These are phyloP conservation scores for Ranitomeya variabilis DNA, from an alignment of 2,113 vertebrate species.

Conservation along the genomic window DNA sequence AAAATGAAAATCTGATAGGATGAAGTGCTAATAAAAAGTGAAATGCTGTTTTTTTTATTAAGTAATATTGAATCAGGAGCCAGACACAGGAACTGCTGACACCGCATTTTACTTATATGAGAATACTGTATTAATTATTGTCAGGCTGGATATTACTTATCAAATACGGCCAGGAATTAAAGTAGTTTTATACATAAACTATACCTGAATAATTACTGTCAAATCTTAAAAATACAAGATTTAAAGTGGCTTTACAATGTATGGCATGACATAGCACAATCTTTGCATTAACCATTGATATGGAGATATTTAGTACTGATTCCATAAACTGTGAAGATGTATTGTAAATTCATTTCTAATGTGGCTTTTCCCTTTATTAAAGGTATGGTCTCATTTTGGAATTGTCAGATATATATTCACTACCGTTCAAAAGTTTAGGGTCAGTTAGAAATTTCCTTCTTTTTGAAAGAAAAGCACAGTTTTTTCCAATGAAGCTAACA, in stretches of 20 bases:
- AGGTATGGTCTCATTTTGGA: no score
- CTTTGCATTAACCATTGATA: no score
- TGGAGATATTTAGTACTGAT: neutral
- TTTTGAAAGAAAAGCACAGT: no score
- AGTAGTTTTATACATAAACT: neutral
- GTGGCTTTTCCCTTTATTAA: no score
- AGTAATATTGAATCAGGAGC: neutral
- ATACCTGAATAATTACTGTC: neutral
- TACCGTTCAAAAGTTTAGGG: no score
- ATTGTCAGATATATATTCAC: no score
- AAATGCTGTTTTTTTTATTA: constrained; percentile 21
- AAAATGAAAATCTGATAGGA: neutral
- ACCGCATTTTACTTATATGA: neutral
- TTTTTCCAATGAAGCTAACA: no score
- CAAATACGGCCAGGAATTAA: constrained; percentile 4
- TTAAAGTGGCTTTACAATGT: neutral
- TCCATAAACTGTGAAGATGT: no score
- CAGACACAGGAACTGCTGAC: constrained; percentile 31
- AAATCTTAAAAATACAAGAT: neutral
- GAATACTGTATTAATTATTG: constrained; percentile 13
- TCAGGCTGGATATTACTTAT: constrained; percentile 6
- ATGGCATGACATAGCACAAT: no score
- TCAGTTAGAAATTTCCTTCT: no score
- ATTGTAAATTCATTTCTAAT: no score
- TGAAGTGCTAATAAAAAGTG: neutral